Conservation (phyloP, 2,113 vertebrate genomes). For the Ctenodactylus gundi region DNA sequence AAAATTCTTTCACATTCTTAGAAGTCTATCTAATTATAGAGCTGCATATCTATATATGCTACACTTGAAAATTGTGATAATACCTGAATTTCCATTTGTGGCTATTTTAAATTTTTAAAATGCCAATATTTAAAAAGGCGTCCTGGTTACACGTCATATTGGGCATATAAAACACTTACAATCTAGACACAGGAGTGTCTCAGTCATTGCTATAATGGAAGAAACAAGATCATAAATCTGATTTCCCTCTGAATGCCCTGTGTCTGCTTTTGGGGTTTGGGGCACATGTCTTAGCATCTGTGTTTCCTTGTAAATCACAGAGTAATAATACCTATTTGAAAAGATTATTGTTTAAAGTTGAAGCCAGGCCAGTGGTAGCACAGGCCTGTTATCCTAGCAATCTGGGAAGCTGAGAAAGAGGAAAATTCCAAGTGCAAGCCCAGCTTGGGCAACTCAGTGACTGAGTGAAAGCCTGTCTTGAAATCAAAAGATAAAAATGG, state of each 20-base stretch:
- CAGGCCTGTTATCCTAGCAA: too few species aligned
- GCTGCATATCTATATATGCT: neutral
- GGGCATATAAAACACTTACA: neutral
- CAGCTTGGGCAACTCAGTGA: too few species aligned
- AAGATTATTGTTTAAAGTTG: neutral
- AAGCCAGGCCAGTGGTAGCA: too few species aligned
- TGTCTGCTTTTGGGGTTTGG: neutral
- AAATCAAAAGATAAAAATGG: too few species aligned
- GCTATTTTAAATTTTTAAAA: neutral
- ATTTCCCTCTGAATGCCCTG: neutral
- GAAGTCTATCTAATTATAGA: neutral
- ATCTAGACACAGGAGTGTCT: neutral
- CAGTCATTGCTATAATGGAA: neutral
- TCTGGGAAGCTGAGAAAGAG: too few species aligned
- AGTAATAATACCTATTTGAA: neutral
- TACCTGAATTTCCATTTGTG: neutral
- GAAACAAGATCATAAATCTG: neutral
- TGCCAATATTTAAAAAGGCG: neutral
- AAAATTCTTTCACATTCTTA: neutral
- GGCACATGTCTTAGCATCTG: neutral
- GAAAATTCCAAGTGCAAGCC: too few species aligned
- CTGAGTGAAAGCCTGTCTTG: too few species aligned
- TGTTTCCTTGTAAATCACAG: neutral
- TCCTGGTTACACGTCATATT: accelerated
- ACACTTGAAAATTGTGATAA: neutral